These are phyloP conservation scores for Periparus ater DNA, from an alignment of 2,797 vertebrate genomes.

Conservation along the genomic window DNA sequence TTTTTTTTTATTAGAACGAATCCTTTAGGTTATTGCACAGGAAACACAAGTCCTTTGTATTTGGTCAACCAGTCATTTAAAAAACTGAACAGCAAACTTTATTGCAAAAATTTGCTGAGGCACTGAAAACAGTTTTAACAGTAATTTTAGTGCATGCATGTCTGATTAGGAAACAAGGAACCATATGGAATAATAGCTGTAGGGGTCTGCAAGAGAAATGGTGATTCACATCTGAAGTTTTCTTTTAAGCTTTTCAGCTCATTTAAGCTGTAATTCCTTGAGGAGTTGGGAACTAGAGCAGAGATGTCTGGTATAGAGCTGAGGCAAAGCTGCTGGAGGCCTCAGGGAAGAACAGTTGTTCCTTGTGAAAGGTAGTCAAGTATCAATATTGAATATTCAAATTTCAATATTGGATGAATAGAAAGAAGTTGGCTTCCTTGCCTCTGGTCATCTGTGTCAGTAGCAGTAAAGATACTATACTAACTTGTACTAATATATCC, in stretches of 20 bases:
- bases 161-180: neutral
- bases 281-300: neutral
- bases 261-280: neutral
- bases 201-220: neutral
- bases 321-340: neutral
- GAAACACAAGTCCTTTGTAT: neutral
- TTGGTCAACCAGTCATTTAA: neutral
- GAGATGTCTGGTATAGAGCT: neutral
- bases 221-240: neutral
- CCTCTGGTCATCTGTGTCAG: neutral
- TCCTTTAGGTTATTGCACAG: neutral
- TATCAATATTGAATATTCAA: slow-evolving; percentile 40
- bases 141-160: neutral
- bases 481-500: neutral
- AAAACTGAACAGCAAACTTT: neutral
- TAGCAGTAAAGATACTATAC: neutral
- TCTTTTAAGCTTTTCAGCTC: neutral
- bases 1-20: neutral
- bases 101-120: neutral
- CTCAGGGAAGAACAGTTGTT: slow-evolving; percentile 4
- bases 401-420: slow-evolving; percentile 4
- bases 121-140: neutral
- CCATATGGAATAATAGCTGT: slow-evolving; percentile 15
- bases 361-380: neutral
- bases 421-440: neutral